Evolutionary conservation across 30 jellyfish, hydroid and myxozoan species (phyloP).

Genomic region (Hydractinia symbiolongicarpus): DNA sequence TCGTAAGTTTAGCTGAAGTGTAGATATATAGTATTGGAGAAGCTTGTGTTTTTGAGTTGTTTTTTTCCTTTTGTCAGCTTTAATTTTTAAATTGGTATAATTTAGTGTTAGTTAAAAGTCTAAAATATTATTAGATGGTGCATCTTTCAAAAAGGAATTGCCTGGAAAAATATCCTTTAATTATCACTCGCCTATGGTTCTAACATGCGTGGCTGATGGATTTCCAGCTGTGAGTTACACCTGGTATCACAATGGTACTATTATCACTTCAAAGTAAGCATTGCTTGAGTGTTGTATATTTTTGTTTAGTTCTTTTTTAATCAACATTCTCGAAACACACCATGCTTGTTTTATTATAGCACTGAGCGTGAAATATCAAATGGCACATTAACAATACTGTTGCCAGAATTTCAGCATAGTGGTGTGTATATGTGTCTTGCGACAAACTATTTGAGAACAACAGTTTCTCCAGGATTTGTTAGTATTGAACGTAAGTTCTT

Average conservation of each 20-base stretch:
- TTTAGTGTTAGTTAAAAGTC: no score
- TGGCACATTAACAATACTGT: background rate
- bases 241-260: conserved; percentile 23
- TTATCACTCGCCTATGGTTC: background rate
- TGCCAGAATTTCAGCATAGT: background rate
- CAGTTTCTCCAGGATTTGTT: conserved; percentile 14
- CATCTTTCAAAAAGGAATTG: conserved; percentile 2
- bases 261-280: background rate
- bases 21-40: no score
- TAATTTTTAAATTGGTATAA: background rate
- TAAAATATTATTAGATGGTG: background rate
- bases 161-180: background rate
- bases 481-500: conserved; percentile 8
- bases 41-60: background rate
- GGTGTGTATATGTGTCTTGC: conserved; percentile 29
- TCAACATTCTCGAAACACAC: no score
- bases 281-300: background rate
- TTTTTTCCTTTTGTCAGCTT: background rate
- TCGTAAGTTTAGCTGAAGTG: background rate
- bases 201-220: conserved; percentile 5
- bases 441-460: conserved; percentile 1
- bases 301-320: no score
- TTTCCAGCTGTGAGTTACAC: conserved; percentile 1
- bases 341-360: background rate
- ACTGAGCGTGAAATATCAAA: background rate